These are phyloP conservation scores for Lymantria monacha DNA, from an alignment of 2,888 invertebrate genomes.

Conservation along the genomic window DNA sequence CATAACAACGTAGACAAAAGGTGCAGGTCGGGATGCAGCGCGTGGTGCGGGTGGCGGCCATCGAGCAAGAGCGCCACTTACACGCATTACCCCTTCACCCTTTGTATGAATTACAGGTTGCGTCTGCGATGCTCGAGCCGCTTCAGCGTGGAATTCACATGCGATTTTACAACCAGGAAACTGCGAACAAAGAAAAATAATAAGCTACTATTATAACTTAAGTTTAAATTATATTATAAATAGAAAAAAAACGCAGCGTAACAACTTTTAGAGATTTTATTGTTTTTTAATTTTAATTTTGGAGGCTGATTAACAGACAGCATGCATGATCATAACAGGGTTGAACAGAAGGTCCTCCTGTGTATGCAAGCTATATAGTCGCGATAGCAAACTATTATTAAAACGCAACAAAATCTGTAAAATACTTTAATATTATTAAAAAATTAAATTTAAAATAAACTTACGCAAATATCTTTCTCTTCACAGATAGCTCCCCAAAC, in stretches of 20 bases:
- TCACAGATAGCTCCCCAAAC: constrained; percentile 88
- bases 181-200: constrained; percentile 67
- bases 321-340: no score
- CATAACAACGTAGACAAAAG: constrained; percentile 87
- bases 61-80: constrained; percentile 84
- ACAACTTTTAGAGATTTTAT: no score
- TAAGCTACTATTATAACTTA: background rate
- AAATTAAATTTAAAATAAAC: constrained; percentile 46
- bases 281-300: no score
- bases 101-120: constrained; percentile 87
- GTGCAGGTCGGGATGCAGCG: constrained; percentile 79
- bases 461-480: constrained; percentile 87
- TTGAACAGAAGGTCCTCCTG: no score
- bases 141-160: constrained; percentile 86
- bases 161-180: constrained; percentile 88
- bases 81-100: constrained; percentile 85
- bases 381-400: no score
- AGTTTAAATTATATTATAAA: background rate
- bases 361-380: no score
- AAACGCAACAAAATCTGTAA: no score
- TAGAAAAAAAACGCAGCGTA: no score
- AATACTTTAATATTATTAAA: no score
- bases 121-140: constrained; percentile 83
- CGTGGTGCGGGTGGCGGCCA: constrained; percentile 85
- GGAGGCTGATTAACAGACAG: no score